phyloP scores from a whole-genome alignment of 2,888 invertebrate species.

The Drosophila maculinotata region DNA sequence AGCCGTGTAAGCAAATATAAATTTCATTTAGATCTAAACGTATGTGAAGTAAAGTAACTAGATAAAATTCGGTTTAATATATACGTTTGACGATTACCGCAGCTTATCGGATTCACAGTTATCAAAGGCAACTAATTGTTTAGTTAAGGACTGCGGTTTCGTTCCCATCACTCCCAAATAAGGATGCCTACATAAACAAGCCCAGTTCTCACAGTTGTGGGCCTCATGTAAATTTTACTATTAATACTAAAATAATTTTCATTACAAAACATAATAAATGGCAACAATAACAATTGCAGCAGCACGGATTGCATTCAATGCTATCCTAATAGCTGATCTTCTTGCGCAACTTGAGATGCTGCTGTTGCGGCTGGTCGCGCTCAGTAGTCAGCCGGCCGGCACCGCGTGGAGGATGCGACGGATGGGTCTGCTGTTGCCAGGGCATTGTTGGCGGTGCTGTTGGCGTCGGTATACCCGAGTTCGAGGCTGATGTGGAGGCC shows the following conservation, averaged over 20 bases:
- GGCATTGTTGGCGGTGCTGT: conserved; percentile 69
- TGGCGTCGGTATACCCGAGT: conserved; percentile 80
- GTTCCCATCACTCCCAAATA: conserved; percentile 22
- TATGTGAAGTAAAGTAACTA: not conserved
- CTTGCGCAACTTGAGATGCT: conserved; percentile 83
- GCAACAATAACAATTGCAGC: conserved; percentile 36
- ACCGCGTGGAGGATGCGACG: conserved; percentile 37
- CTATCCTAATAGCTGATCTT: conserved; percentile 84
- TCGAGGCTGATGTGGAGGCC: conserved; percentile 77
- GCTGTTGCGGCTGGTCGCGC: conserved; percentile 57
- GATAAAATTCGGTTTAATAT: not conserved
- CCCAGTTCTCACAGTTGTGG: conserved; percentile 6
- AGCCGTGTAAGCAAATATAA: too few relatives aligned
- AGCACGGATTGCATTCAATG: not conserved
- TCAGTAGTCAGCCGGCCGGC: conserved; percentile 45
- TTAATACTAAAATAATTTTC: conserved; percentile 28
- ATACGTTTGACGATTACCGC: conserved; percentile 7
- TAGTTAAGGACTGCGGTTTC: conserved; percentile 33
- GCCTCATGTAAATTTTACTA: conserved; percentile 42
- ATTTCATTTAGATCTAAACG: not conserved
- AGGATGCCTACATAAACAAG: conserved; percentile 5
- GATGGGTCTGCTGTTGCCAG: conserved; percentile 44
- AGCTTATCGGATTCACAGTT: conserved; percentile 33
- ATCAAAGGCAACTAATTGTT: conserved; percentile 37
- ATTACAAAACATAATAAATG: conserved; percentile 25